Base-by-base conservation (phyloP, 2,797 vertebrate genomes). In the Melopsittacus undulatus region DNA sequence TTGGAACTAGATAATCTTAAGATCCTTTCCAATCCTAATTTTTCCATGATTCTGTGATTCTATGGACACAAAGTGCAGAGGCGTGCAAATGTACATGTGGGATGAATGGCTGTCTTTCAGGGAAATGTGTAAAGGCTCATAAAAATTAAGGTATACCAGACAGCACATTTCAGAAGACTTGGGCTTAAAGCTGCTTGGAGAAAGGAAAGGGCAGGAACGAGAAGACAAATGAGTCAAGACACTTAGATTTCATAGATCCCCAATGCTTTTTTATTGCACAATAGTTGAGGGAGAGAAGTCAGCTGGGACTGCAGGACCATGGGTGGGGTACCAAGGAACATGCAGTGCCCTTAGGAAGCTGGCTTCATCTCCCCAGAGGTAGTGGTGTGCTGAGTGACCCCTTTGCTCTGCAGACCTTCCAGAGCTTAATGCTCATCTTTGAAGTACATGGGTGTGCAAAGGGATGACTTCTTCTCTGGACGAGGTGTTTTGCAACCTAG, bases 321-420 rank as follows among this genome's bases (percentile, higher is more conserved):
- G 4, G 23, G 5, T 34, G 34, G 34, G 34, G 16, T 45, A 6
- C 48, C 21, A 9, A 12, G 49, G 13, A 69, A 49, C 11, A 12
- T 16, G 7, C 13, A 7, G 15, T 66, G 38, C 45, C 21, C 66
- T 82, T 32, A 62, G 57, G n/a, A 77, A 73, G 34, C 19, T 59
- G 67, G 22, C 15, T 56, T 79, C 9, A 9, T 78, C 34, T 62
- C 19, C 30, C 10, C 21, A 36, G 24, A 34, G 36, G 18, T 1
- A 29, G 15, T 1, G 3, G 1, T 34, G 7, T 82, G 32, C 38
- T 4, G 2, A 9, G 7, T 48, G 16, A 68, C 20, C 32, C 17
- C 22, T 36, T 1, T 2, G 24, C 68, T 42, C 43, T 67, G 34
- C 30, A 64, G 61, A 43, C 20, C 11, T 90, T 49, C 36, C 42